Conservation (phyloP, 2,797 vertebrate species). For the Tokudaia muenninki region DNA sequence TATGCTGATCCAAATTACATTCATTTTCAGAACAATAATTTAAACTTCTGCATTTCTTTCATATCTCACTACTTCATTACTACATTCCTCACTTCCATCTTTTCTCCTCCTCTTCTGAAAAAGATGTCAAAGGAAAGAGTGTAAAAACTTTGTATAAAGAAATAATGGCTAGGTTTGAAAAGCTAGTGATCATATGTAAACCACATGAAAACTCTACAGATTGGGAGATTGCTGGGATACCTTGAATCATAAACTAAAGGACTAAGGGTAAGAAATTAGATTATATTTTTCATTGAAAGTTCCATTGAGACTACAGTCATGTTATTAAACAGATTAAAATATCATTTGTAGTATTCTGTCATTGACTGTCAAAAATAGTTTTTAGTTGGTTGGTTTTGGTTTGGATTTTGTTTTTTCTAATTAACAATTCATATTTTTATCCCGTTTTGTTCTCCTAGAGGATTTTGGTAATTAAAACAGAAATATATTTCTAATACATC, state of each 20-base stretch:
- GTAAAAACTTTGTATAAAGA: neutral
- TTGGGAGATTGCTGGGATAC: neutral
- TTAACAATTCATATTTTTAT: neutral
- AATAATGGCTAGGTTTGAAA: neutral
- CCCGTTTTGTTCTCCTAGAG: neutral
- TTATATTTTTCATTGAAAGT: neutral
- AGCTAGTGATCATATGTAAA: neutral
- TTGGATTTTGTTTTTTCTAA: neutral
- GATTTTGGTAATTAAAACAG: conserved; percentile 17
- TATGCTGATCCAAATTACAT: neutral
- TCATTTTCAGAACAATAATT: neutral
- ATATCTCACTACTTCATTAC: neutral
- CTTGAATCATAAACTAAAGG: neutral
- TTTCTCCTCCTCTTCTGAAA: neutral
- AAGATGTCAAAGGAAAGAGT: conserved; percentile 47
- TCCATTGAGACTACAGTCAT: too few species aligned
- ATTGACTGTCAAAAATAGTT: neutral
- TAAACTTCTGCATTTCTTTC: neutral
- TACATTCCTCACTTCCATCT: neutral
- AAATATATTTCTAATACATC: neutral
- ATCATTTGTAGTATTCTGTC: neutral
- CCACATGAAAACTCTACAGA: neutral
- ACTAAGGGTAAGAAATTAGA: neutral
- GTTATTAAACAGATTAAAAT: neutral
- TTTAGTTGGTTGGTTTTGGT: neutral